Conservation (phyloP, 1,140 invertebrate species). For the Sogatella furcifera region DNA sequence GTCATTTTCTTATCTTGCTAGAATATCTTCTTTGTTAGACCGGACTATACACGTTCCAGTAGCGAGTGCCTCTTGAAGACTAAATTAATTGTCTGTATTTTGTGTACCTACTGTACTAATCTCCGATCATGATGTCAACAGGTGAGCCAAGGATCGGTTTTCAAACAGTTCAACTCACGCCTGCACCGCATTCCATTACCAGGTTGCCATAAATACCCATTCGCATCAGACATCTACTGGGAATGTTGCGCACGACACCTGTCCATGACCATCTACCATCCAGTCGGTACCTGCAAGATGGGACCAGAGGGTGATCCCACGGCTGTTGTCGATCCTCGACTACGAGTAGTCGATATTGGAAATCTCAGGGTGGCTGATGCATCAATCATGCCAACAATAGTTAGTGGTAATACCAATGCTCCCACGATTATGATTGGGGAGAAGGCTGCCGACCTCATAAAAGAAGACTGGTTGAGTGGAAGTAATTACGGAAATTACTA, state of each 20-base stretch:
- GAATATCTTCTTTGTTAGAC: too few relatives aligned
- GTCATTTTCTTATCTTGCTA: too few relatives aligned
- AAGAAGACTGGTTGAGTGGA: conserved; percentile 49
- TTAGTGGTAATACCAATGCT: conserved; percentile 72
- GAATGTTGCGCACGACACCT: conserved; percentile 76
- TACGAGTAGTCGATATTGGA: conserved; percentile 63
- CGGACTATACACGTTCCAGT: too few relatives aligned
- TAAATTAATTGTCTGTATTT: too few relatives aligned
- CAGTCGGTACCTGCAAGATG: conserved; percentile 74
- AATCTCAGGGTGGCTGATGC: conserved; percentile 76
- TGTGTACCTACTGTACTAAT: too few relatives aligned
- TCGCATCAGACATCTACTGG: conserved; percentile 67
- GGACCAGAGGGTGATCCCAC: conserved; percentile 58
- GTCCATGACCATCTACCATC: conserved; percentile 79
- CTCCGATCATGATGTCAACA: too few relatives aligned
- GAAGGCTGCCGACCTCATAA: conserved; percentile 72
- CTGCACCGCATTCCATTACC: conserved; percentile 61
- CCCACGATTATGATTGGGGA: conserved; percentile 80
- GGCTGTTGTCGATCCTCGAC: conserved; percentile 69
- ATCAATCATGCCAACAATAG: conserved; percentile 79
- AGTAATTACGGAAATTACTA: conserved; percentile 3
- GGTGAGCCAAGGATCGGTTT: conserved; percentile 60
- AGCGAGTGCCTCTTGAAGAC: too few relatives aligned
- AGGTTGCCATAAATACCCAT: conserved; percentile 61
- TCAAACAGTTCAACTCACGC: conserved; percentile 67